A percentile compares a stretch with the other conserved stretches of the same genome.
Conservation (phyloP, 2,888 invertebrate species). For the Apantesis nais region DNA sequence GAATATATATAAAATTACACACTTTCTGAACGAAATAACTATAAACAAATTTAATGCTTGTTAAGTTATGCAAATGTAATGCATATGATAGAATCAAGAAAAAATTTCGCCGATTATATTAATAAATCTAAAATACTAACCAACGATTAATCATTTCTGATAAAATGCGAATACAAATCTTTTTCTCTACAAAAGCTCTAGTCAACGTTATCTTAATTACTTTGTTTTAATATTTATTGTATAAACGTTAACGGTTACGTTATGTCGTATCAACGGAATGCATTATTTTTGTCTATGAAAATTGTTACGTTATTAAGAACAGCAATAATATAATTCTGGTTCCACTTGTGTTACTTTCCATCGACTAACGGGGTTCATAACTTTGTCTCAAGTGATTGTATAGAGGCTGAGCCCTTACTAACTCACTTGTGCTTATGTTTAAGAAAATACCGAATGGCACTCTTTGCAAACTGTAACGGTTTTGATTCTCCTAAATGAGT, state of each 20-base stretch:
- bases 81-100: background rate
- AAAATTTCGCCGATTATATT: constrained; percentile 11
- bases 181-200: background rate
- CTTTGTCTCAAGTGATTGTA: constrained; percentile 72
- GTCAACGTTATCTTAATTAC: background rate
- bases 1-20: constrained; percentile 7
- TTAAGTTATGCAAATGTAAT: constrained; percentile 10
- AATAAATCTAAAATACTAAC: constrained; percentile 12
- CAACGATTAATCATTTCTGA: constrained; percentile 1
- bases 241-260: background rate
- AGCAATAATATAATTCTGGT: constrained; percentile 71
- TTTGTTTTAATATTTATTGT: background rate
- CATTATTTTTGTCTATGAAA: background rate
- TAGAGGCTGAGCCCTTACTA: constrained; percentile 31
- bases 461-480: constrained; percentile 44
- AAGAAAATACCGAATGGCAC: constrained; percentile 11
- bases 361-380: constrained; percentile 68
- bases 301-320: constrained; percentile 61
- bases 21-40: constrained; percentile 3
- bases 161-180: background rate
- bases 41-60: constrained; percentile 2
- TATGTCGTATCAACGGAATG: no score
- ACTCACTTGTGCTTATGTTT: constrained; percentile 20
- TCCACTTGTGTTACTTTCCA: constrained; percentile 78
- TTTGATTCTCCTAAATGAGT: constrained; percentile 43